Evolutionary conservation across 2,888 invertebrate genomes (phyloP), one percentile per base, ranked within the genome.

Genomic region (Nephrotoma guestfalica): DNA sequence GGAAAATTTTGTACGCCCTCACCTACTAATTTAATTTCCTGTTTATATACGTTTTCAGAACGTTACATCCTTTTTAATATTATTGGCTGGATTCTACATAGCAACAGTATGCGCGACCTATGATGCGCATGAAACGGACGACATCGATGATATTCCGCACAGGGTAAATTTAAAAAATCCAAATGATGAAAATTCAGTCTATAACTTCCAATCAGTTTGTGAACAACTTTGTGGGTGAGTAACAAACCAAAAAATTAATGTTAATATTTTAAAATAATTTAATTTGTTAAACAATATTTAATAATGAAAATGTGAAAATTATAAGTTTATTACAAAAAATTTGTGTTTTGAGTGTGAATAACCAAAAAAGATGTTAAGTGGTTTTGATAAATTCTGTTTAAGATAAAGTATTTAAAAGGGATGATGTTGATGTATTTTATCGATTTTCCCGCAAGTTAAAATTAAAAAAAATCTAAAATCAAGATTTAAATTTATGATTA

Each of bases 141-240:
- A 41, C 42, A 84, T n/a, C 42, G n/a, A 42, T 15, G 15, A 84
- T 84, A 41, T 41, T 6, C 42, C 45, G 15, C 5, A 85, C 42
- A 85, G 18, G 85, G 18, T 84, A 84, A 43, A 85, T 43, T 85
- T 18, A 18, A 43, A 43, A 43, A 18, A 43, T 15, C n/a, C 30
- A 18, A 18, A 85, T 6, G 42, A 84, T 84, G 42, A 84, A 85
- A 18, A 85, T 85, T 43, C 85, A 92, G 91, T 92, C 89, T 90
- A 90, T 89, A 90, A 91, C 90, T 92, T 91, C 91, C 91, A 90
- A 90, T 90, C 90, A 90, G 90, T 91, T 90, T 91, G 91, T 89
- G 89, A 90, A 90, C 90, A 92, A 90, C 91, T 92, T 91, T 92
- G 91, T 90, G 91, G 91, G 91, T 92, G 90, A 91, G 92, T 91